Percentiles rank a stretch among this genome's conserved stretches.
Conservation (phyloP, 2,888 invertebrate species). For the Polylopha cassiicola region DNA sequence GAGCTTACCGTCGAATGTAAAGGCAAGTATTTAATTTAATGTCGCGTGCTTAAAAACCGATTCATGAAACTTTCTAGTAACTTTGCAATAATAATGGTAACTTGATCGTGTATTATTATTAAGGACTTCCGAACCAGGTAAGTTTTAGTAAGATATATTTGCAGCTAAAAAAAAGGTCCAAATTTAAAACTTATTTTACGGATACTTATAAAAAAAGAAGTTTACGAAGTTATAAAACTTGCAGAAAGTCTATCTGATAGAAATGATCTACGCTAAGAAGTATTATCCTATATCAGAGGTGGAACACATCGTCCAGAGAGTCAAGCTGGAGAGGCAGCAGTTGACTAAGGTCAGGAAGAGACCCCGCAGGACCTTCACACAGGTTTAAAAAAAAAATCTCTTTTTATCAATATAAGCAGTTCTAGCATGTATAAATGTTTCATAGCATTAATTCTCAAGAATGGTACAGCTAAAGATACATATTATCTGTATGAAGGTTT, state of each 20-base stretch:
- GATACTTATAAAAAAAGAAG: too few relatives aligned
- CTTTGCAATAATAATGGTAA: too few relatives aligned
- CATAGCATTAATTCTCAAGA: too few relatives aligned
- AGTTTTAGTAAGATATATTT: too few relatives aligned
- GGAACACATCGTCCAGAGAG: conserved; percentile 37
- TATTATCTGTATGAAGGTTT: too few relatives aligned
- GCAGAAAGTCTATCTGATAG: conserved; percentile 55
- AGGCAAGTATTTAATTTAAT: conserved; percentile 36
- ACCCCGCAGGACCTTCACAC: conserved; percentile 31
- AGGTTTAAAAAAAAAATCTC: conserved; percentile 30
- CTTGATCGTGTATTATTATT: too few relatives aligned
- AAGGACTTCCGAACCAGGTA: too few relatives aligned
- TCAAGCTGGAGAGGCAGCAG: conserved; percentile 43
- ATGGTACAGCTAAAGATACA: too few relatives aligned
- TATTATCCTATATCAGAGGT: conserved; percentile 36
- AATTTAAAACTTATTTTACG: neutral
- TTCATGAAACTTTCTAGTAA: too few relatives aligned
- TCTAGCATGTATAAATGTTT: neutral
- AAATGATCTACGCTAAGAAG: conserved; percentile 53
- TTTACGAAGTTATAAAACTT: too few relatives aligned
- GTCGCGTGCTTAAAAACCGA: too few relatives aligned
- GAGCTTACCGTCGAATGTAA: conserved; percentile 57
- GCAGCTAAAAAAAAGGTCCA: too few relatives aligned
- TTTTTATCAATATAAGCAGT: neutral
- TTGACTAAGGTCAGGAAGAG: conserved; percentile 30